Evolutionary conservation across 2,113 vertebrate species (phyloP).

Genomic region (Pungitius pungitius): DNA sequence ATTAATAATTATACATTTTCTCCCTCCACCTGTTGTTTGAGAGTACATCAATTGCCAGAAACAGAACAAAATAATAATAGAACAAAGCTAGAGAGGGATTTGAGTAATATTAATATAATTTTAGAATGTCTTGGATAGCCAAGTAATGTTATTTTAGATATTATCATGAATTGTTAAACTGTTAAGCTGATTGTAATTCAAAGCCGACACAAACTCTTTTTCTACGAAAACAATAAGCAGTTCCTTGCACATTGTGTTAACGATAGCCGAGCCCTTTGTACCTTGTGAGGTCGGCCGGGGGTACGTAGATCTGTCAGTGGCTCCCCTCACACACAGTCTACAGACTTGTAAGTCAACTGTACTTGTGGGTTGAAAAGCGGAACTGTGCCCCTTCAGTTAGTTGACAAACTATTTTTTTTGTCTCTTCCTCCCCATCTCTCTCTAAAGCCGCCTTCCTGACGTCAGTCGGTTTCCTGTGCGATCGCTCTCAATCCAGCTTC

Average conservation of each 20-base stretch:
- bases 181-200: neutral
- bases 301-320: neutral
- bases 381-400: constrained; percentile 16
- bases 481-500: constrained; percentile 51
- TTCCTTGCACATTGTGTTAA: neutral
- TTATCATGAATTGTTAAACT: neutral
- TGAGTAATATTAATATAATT: neutral
- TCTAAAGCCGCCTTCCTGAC: constrained; percentile 6
- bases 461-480: constrained; percentile 23
- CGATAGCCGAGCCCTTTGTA: neutral
- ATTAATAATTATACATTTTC: too few relatives aligned
- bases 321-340: neutral
- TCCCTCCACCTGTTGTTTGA: too few relatives aligned
- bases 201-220: neutral
- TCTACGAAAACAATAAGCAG: neutral
- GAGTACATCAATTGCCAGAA: too few relatives aligned
- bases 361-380: constrained; percentile 26
- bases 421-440: neutral
- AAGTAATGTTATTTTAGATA: neutral
- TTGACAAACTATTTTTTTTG: neutral
- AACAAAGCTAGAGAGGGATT: neutral
- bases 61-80: too few relatives aligned
- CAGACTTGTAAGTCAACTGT: constrained; percentile 8
- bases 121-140: neutral
- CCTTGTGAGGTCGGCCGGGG: neutral